Base-by-base conservation (phyloP, 2,888 invertebrate species). In the Tachystola acroxantha region DNA sequence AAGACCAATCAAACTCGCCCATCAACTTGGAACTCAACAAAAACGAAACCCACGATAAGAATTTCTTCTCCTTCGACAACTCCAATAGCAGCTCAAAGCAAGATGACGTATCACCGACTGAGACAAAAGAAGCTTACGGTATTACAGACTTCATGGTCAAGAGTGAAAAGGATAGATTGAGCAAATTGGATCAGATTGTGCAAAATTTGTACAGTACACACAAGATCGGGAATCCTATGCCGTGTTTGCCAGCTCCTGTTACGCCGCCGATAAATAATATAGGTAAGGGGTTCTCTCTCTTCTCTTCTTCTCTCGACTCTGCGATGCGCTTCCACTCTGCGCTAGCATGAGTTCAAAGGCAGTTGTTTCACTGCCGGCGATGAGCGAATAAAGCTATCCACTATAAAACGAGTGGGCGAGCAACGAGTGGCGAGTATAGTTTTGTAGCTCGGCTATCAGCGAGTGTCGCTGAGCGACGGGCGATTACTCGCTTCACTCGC, bases 191-290 rank as follows among this genome's bases (percentile, higher is more conserved):
- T 29, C 84, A 84, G 47, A 86, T 86, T 4, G 85, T 86, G 1
- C 80, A 85, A 59, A 86, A 85, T 43, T 45, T 86, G 43, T 85
- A 85, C 26, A 85, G 78, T 36, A 80, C 80, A 7, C 85, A 82
- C 43, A 77, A 79, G 49, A 75, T 82, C 48, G 75, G 77, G 0
- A 77, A 57, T 35, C 72, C 77, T 1, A 48, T 64, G 0, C n/a
- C n/a, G n/a, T n/a, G n/a, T n/a, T n/a, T n/a, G n/a, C n/a, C n/a
- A n/a, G 44, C 65, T 1, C 39, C 59, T 3, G 39, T 51, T 9
- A 45, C 52, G n/a, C 55, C 70, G 0, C 50, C 65, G 0, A 39
- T 64, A 22, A 42, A n/a, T n/a, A n/a, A n/a, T n/a, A n/a, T n/a
- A n/a, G n/a, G n/a, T 55, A n/a, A 64, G 47, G n/a, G n/a, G n/a